A percentile compares a stretch with the other conserved stretches of the same genome.
Evolutionary conservation across 2,797 vertebrate genomes (phyloP).

Genomic region (Pteropus rufus): DNA sequence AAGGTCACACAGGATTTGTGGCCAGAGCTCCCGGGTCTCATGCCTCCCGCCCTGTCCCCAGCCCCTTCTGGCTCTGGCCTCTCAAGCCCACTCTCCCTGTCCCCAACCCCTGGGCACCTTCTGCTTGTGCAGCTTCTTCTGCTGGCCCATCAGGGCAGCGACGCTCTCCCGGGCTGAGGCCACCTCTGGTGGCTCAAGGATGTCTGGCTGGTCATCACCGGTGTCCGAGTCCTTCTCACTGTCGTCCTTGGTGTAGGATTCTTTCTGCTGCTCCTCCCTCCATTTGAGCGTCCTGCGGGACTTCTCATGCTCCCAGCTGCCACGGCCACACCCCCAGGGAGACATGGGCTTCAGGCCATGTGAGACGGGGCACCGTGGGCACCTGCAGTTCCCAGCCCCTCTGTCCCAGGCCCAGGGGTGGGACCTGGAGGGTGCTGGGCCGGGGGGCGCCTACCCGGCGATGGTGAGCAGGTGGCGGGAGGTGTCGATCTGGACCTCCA

Average conservation of each 20-base stretch:
- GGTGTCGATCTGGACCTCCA: slow-evolving; percentile 90
- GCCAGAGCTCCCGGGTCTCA: not conserved
- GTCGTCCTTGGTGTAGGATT: slow-evolving; percentile 87
- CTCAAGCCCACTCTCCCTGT: accelerated
- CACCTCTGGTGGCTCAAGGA: slow-evolving; percentile 86
- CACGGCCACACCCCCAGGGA: not conserved
- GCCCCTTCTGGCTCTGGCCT: not conserved
- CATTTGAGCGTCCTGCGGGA: slow-evolving; percentile 84
- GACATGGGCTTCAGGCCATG: not conserved
- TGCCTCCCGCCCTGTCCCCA: not conserved
- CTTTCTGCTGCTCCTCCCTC: slow-evolving; percentile 87
- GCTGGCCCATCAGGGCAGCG: slow-evolving; percentile 85
- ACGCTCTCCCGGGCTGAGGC: slow-evolving; percentile 87
- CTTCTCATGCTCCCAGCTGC: slow-evolving; percentile 92
- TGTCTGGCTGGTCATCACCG: slow-evolving; percentile 86
- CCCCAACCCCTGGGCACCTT: slow-evolving; percentile 82
- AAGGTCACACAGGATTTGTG: not conserved
- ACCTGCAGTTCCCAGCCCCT: not conserved
- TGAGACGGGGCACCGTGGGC: accelerated
- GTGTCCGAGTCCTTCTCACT: slow-evolving; percentile 90
- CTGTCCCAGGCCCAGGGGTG: not conserved
- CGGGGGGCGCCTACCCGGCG: slow-evolving; percentile 82
- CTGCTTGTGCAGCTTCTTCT: slow-evolving; percentile 87
- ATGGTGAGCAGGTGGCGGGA: slow-evolving; percentile 91
- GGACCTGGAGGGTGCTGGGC: not conserved